Evolutionary conservation across 2,797 vertebrate species (phyloP), one percentile per base, ranked within the genome.

Genomic region (Rhabdomys pumilio): DNA sequence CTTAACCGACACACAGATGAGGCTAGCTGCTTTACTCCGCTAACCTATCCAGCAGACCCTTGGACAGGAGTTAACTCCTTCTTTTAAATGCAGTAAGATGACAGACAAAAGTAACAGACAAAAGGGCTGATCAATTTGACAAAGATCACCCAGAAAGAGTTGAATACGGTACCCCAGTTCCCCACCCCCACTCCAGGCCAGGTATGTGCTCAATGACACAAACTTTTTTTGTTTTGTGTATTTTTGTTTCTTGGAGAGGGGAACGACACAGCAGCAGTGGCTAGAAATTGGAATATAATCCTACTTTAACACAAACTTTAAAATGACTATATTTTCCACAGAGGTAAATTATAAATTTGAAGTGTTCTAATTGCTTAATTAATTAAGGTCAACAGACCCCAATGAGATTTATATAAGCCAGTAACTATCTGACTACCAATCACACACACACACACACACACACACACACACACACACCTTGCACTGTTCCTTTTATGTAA

Each of bases 351-450:
- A 84, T 19, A 91, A 90, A 11, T 6, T 59, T 63, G 57, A 63
- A 50, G 57, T 63, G 57, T 50, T 90, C 41, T 38, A 65, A 73
- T 13, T 92, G 87, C n/a, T 34, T 85, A 83, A 38, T 85, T 91
- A 90, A 83, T 92, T 86, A 90, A 93, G 24, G 57, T 95, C 87
- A 95, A 89, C 15, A 96, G 24, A 59, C 92, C 6, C 4, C 61
- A 89, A 47, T 73, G 38, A 55, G 69, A 63, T 76, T 81, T 41
- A 65, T 63, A 47, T 94, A 91, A 92, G 31, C 19, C 22, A 96
- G 65, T 83, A 90, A 91, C 38, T 93, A 91, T 90, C 13, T 73
- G 76, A 6, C 84, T 38, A 87, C 65, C 57, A 84, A 41, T 55
- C 55, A 34, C 20, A 57, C 2, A 67, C 38, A 6, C 67, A 93